Conservation (phyloP, 2,797 vertebrate species). For the Staurois parvus region DNA sequence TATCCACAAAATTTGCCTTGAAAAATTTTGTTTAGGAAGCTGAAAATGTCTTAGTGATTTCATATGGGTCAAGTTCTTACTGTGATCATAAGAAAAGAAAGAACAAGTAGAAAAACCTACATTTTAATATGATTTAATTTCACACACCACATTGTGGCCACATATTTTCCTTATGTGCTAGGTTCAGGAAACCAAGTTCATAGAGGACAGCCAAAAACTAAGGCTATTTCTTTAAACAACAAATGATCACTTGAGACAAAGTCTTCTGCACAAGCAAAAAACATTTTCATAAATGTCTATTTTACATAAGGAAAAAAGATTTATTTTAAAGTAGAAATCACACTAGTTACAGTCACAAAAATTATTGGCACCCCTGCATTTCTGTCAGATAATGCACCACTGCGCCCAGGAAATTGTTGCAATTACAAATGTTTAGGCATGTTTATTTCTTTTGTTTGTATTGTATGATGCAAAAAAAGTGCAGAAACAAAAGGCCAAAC, state of each 20-base stretch:
- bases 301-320: background rate
- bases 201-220: background rate
- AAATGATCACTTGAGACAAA: no score
- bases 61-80: slow-evolving; percentile 9
- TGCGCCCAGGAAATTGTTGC: no score
- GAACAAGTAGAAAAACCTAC: background rate
- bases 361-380: no score
- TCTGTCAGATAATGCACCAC: no score
- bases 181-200: slow-evolving; percentile 18
- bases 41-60: slow-evolving; percentile 2
- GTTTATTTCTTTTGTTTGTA: no score
- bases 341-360: no score
- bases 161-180: slow-evolving; percentile 3
- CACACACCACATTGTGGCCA: slow-evolving; percentile 11
- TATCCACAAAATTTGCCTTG: background rate
- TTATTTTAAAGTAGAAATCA: background rate
- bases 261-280: background rate
- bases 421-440: no score
- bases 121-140: background rate
- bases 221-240: no score
- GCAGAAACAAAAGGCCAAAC: no score
- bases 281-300: background rate
- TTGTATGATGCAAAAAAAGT: no score
- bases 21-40: background rate
- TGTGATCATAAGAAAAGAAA: slow-evolving; percentile 28